phyloP scores from a whole-genome alignment of 2,888 invertebrate species.

The Druceiella hillmani region DNA sequence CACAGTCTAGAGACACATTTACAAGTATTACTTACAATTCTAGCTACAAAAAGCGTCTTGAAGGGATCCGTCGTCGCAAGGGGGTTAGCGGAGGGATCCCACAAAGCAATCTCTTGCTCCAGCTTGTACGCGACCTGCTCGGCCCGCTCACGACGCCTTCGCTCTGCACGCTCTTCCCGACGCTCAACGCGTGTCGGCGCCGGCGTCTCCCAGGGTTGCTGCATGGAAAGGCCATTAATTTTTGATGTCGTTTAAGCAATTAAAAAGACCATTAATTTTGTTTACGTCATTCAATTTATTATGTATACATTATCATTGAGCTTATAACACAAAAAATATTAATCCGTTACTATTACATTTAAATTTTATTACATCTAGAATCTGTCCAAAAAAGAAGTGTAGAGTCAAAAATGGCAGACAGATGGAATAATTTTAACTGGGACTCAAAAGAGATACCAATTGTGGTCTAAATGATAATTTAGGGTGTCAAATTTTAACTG shows the following conservation, averaged over 20 bases:
- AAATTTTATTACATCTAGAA: too few species aligned
- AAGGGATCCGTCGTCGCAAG: constrained; percentile 89
- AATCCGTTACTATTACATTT: too few species aligned
- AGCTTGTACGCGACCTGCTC: constrained; percentile 97
- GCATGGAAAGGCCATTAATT: constrained; percentile 24
- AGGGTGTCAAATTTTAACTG: too few species aligned
- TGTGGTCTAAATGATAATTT: too few species aligned
- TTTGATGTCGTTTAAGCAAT: neutral
- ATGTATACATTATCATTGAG: too few species aligned
- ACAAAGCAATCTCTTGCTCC: constrained; percentile 95
- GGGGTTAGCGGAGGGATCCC: constrained; percentile 81
- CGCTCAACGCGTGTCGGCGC: constrained; percentile 94
- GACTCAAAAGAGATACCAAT: too few species aligned
- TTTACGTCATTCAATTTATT: too few species aligned
- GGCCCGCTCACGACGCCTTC: constrained; percentile 85
- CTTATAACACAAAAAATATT: too few species aligned
- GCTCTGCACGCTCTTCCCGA: constrained; percentile 85
- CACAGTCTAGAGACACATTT: too few species aligned
- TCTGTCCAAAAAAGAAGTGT: too few species aligned
- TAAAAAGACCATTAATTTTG: neutral
- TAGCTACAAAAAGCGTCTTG: constrained; percentile 93
- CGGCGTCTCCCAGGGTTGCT: constrained; percentile 97
- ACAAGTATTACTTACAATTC: constrained; percentile 69
- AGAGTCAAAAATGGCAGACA: too few species aligned
- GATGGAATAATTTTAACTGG: too few species aligned